phyloP scores from a whole-genome alignment of 2,113 vertebrate species.

The Tachysurus vachellii region DNA sequence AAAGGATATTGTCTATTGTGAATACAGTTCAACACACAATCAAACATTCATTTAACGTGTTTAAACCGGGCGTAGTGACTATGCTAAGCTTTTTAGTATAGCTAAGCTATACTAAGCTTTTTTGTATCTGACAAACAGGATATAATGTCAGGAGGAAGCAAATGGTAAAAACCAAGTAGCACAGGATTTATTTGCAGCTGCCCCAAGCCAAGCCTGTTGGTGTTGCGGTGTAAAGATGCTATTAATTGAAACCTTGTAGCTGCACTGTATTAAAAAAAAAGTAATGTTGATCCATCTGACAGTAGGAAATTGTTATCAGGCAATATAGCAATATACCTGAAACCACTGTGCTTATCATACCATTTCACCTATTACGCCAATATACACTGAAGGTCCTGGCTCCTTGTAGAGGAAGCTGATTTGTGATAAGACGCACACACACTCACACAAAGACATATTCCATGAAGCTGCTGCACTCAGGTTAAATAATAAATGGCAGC shows the following conservation, averaged over 20 bases:
- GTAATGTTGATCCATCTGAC: background rate
- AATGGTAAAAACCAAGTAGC: background rate
- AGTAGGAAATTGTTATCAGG: background rate
- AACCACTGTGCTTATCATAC: background rate
- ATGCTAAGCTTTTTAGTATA: too few relatives aligned
- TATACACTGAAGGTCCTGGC: background rate
- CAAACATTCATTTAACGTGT: background rate
- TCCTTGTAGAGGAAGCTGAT: slow-evolving; percentile 3
- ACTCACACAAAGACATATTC: background rate
- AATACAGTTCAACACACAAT: background rate
- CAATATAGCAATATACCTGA: background rate
- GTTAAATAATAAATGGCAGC: slow-evolving; percentile 40
- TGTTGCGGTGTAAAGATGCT: background rate
- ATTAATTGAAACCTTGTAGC: slow-evolving; percentile 9
- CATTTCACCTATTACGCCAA: background rate
- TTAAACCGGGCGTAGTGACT: background rate
- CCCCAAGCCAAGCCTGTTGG: background rate
- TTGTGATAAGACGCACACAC: background rate
- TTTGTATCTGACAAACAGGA: background rate
- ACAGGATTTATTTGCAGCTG: background rate
- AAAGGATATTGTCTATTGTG: background rate
- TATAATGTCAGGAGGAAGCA: background rate
- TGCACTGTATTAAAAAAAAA: background rate
- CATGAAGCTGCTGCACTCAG: background rate
- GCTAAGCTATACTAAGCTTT: too few relatives aligned